Base-by-base conservation (phyloP, 2,888 invertebrate species). In the Sphaerophoria rueppellii region DNA sequence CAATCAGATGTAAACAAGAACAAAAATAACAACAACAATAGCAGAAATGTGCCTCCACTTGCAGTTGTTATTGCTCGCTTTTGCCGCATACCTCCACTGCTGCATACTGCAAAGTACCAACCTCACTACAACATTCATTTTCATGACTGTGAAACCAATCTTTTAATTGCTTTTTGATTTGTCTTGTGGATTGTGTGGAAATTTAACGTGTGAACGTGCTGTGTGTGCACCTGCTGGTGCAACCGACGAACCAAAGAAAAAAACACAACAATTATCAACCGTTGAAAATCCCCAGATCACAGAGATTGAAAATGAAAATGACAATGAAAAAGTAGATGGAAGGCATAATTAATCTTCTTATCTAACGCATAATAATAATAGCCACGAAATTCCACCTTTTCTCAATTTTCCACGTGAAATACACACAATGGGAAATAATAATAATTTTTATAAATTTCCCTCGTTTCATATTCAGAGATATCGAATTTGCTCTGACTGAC, bases 131-230 rank as follows among this genome's bases (percentile, higher is more conserved):
- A 40, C 52, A 52, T 67, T 67, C 67, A 34, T 52, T 67, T 67
- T 67, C 67, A 52, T 37, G 67, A 52, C 52, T 52, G 67, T 67
- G 67, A 67, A 67, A 67, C 67, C 52, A 67, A 52, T 67, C 67
- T 67, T 67, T 67, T 67, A 52, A 67, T 67, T 67, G 40, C 54
- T 67, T 67, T 67, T 67, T 67, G 54, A 67, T 67, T 67, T 67
- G 24, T 24, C 24, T 24, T 24, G 67, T 67, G 67, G 67, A 67
- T 67, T 54, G 37, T 67, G 67, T 67, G 67, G 67, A 54, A 67
- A 40, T 67, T 52, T 67, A 54, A 67, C 52, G 54, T 54, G 67
- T 67, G 54, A 54, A 54, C n/a, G 40, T 54, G 40, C 24, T 24
- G 11, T 67, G 67, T 67, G 67, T 52, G 37, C 67, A 67, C 67